Evolutionary conservation across 2,797 vertebrate genomes (phyloP).

Genomic region (Rhodeus uyekii): DNA sequence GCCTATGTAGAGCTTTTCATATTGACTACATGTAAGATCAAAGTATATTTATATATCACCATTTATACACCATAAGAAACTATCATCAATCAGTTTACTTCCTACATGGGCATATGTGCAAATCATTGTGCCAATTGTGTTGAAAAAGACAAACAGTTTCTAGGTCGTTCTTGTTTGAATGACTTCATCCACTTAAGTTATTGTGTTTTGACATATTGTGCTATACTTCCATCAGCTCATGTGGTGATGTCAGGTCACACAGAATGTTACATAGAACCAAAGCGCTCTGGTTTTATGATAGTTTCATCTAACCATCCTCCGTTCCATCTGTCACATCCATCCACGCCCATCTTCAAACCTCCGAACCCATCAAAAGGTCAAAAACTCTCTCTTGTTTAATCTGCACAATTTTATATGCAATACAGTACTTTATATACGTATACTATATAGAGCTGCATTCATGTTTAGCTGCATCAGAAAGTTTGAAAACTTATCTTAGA

Average conservation of each 20-base stretch:
- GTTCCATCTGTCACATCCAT: conserved; percentile 1
- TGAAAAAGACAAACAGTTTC: neutral
- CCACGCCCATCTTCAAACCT: conserved; percentile 1
- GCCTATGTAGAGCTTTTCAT: neutral
- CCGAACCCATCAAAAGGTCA: neutral
- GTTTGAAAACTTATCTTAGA: neutral
- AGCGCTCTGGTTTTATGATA: neutral
- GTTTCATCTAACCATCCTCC: conserved; percentile 16
- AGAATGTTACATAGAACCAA: neutral
- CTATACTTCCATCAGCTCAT: neutral
- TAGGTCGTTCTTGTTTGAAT: neutral
- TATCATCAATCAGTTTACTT: neutral
- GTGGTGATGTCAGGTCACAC: conserved; percentile 2
- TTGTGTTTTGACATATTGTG: conserved; percentile 34
- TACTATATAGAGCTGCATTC: neutral
- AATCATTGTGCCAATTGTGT: neutral
- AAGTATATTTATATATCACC: neutral
- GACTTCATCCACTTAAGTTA: conserved; percentile 29
- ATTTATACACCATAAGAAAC: neutral
- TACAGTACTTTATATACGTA: no score
- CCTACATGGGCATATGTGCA: neutral
- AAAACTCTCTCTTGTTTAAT: neutral
- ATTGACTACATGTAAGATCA: neutral
- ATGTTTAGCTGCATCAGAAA: neutral
- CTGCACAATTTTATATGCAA: neutral